Evolutionary conservation across 2,113 vertebrate species (phyloP).

Genomic region (Prochilodus magdalenae): DNA sequence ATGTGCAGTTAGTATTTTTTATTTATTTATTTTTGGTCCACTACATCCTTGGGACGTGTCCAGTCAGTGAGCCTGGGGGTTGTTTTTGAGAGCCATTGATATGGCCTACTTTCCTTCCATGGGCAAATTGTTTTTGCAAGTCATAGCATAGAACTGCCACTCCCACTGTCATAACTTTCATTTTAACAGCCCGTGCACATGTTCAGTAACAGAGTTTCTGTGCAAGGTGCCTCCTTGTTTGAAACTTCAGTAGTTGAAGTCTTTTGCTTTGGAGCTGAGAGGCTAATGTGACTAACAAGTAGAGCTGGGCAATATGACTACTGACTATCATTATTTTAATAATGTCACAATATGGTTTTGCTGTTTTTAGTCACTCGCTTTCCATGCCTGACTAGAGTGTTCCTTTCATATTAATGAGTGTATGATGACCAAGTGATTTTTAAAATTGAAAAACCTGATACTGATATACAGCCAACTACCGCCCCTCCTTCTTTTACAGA

Average conservation of each 20-base stretch:
- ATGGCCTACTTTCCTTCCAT: neutral
- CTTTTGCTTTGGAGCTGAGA: too few species aligned
- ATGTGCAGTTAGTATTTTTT: too few species aligned
- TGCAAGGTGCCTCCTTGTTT: neutral
- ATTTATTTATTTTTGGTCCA: neutral
- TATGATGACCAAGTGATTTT: too few species aligned
- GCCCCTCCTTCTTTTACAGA: slow-evolving; percentile 71
- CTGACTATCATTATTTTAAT: too few species aligned
- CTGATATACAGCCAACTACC: neutral
- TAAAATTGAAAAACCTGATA: neutral
- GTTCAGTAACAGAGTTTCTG: neutral
- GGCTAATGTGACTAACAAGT: too few species aligned
- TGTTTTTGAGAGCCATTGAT: neutral
- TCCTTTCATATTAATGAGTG: too few species aligned
- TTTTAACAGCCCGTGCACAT: neutral
- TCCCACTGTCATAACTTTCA: neutral
- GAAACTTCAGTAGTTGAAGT: neutral
- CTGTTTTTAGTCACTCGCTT: too few species aligned
- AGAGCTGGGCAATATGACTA: too few species aligned
- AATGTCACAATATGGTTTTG: too few species aligned
- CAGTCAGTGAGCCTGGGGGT: neutral
- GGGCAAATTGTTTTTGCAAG: neutral
- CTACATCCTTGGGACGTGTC: neutral
- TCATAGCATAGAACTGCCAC: neutral
- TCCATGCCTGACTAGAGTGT: too few species aligned